A percentile compares a stretch with the other conserved stretches of the same genome.
Evolutionary conservation across 2,797 vertebrate genomes (phyloP).

Genomic region (Diceros bicornis): DNA sequence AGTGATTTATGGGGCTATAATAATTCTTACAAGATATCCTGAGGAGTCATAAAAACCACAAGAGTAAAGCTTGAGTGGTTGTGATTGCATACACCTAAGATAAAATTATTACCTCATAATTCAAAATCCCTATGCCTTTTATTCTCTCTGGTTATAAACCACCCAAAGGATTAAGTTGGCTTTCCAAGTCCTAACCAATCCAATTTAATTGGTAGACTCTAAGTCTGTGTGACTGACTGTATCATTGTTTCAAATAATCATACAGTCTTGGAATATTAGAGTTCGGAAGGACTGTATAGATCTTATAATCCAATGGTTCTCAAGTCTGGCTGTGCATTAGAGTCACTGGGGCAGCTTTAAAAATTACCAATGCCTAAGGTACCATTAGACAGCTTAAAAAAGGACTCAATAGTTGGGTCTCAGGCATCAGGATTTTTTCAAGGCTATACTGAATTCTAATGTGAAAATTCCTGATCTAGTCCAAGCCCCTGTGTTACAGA

Average conservation of each 20-base stretch:
- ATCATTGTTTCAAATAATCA: conserved; percentile 42
- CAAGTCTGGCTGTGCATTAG: not conserved
- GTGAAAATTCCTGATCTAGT: not conserved
- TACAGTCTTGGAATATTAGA: not conserved
- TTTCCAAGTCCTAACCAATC: conserved; percentile 45
- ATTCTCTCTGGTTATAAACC: conserved; percentile 66
- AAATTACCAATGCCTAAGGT: not conserved
- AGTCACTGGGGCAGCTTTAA: not conserved
- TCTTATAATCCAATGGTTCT: not conserved
- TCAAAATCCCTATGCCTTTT: conserved; percentile 61
- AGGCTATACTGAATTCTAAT: not conserved
- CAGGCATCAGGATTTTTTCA: not conserved
- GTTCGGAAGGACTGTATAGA: not conserved
- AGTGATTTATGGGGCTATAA: conserved; percentile 66
- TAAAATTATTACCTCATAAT: conserved; percentile 42
- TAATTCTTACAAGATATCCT: conserved; percentile 43
- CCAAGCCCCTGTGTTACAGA: not conserved
- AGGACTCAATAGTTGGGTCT: not conserved
- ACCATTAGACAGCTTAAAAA: not conserved
- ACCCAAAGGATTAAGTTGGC: conserved; percentile 2
- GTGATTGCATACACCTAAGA: conserved; percentile 41
- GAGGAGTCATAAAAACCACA: conserved; percentile 15
- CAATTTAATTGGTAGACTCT: conserved; percentile 46
- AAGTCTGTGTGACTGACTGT: not conserved
- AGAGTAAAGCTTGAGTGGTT: conserved; percentile 62